Evolutionary conservation across 2,113 vertebrate species (phyloP).

Genomic region (Lepus timidus): DNA sequence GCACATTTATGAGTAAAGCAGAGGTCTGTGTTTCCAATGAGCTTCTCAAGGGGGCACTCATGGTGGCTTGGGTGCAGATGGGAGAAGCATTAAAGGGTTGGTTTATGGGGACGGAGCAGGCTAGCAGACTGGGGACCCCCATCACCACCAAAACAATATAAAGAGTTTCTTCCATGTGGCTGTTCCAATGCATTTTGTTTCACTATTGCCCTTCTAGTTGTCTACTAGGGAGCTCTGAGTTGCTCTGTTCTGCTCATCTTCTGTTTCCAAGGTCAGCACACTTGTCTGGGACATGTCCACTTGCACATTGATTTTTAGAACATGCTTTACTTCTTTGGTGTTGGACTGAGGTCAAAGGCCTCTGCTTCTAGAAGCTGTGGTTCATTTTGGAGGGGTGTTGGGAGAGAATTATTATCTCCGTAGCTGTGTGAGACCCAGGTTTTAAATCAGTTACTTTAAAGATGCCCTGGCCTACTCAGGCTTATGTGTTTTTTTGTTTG

Average conservation of each 20-base stretch:
- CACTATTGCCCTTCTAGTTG: not conserved
- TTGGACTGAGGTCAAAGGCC: not conserved
- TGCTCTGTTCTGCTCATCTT: not conserved
- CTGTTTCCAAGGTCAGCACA: not conserved
- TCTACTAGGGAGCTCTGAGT: not conserved
- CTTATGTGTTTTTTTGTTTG: not conserved
- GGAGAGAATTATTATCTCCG: not conserved
- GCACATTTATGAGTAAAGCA: not conserved
- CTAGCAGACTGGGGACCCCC: no score
- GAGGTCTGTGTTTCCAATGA: not conserved
- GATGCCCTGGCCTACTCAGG: rapidly evolving
- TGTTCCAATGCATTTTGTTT: not conserved
- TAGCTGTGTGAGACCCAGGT: not conserved
- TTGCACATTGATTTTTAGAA: not conserved
- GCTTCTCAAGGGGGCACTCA: not conserved
- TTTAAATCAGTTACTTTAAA: slow-evolving; percentile 3
- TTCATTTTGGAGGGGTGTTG: not conserved
- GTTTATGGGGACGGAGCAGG: not conserved
- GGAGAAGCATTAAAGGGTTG: not conserved
- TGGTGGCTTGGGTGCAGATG: not conserved
- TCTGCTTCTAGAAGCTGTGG: not conserved
- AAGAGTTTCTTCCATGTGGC: not conserved
- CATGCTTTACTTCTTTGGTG: not conserved
- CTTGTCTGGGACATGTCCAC: not conserved
- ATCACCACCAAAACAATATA: not conserved